phyloP scores from a whole-genome alignment of 2,888 invertebrate species.

The Choreutis nemorana region DNA sequence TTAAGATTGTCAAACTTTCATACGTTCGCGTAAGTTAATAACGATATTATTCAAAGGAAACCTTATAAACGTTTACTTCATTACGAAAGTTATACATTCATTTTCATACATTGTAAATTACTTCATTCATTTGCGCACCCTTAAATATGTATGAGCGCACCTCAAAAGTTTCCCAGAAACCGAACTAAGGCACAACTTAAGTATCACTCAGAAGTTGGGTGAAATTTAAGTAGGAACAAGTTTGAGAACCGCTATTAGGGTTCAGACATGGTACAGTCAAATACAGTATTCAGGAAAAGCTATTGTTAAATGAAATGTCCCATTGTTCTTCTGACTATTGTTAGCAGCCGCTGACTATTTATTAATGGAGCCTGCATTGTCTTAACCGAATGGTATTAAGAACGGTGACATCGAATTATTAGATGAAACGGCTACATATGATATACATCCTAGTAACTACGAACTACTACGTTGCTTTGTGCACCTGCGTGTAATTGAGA shows the following conservation, averaged over 20 bases:
- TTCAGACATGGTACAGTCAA: conserved; percentile 43
- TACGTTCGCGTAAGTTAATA: too few relatives aligned
- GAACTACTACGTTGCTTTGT: too few relatives aligned
- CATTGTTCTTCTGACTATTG: conserved; percentile 48
- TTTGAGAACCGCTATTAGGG: conserved; percentile 35
- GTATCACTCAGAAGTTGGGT: conserved; percentile 28
- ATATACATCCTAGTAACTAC: too few relatives aligned
- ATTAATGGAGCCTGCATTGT: conserved; percentile 58
- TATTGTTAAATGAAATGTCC: conserved; percentile 52
- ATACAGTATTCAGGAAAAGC: conserved; percentile 58
- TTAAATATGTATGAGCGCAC: conserved; percentile 43
- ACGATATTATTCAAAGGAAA: conserved; percentile 2
- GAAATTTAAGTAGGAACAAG: conserved; percentile 33
- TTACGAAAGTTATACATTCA: conserved; percentile 9
- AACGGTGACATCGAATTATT: too few relatives aligned
- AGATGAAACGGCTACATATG: too few relatives aligned
- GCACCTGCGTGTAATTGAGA: too few relatives aligned
- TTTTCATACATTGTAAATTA: conserved; percentile 15
- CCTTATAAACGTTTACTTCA: conserved; percentile 5
- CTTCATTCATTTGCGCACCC: conserved; percentile 26
- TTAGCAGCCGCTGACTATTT: conserved; percentile 39
- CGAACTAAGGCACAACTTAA: conserved; percentile 19
- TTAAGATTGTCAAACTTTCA: too few relatives aligned
- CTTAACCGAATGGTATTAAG: too few relatives aligned
- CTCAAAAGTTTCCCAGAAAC: conserved; percentile 27